Evolutionary conservation across 2,797 vertebrate genomes (phyloP), one percentile per base, ranked within the genome.

Genomic region (Chaetodon trifasciatus): DNA sequence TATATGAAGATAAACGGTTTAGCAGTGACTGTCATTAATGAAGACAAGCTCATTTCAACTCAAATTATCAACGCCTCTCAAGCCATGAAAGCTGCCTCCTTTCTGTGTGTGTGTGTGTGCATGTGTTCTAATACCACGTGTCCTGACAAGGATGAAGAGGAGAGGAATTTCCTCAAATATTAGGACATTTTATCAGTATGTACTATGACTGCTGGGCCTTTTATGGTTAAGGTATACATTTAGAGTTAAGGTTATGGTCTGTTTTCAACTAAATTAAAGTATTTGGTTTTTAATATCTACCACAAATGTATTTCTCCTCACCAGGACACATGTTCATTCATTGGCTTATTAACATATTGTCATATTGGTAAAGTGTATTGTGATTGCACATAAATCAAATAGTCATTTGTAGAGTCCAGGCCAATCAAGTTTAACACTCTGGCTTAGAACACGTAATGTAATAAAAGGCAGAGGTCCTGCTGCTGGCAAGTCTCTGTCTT

Each of bases 31-130:
- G 83, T 83, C 90, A 88, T 88, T 89, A 91, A 90, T 89, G 87
- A 91, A 91, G 89, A 91, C 89, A 89, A 87, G 85, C 91, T 91
- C 86, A 90, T 93, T 92, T 90, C 81, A 90, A 88, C 84, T 88
- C 72, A 75, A 91, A 92, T 93, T 86, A 89, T 90, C 82, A 79
- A 89, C 9, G 81, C 90, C 81, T 91, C 85, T 91, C 82, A 89
- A 86, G 85, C 67, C 82, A 85, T 85, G 80, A 90, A 87, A 82
- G 83, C 85, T 50, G 62, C 68, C 70, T 81, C 70, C 60, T 77
- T 28, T 70, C 28, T 57, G 56, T 56, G 66, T 65, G 55, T 76
- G 63, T 68, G 35, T 73, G 6, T 67, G 32, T 50, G 61, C 68
- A 23, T 47, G 40, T 58, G 55, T 49, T 76, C 24, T 70, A 55